phyloP scores from a whole-genome alignment of 1,140 invertebrate species.

The Bombus huntii region DNA sequence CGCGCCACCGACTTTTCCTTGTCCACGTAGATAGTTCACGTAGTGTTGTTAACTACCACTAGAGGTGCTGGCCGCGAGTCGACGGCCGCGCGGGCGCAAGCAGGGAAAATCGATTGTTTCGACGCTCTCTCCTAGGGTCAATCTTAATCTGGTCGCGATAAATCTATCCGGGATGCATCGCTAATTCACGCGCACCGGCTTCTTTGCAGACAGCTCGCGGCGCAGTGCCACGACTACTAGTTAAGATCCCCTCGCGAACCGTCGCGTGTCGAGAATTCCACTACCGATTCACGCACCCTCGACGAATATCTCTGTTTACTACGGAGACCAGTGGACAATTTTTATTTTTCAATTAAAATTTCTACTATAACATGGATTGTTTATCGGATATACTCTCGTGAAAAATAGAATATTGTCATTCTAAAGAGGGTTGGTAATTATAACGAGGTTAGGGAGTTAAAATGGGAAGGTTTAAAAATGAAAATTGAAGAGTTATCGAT shows the following conservation, averaged over 20 bases:
- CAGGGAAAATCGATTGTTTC: constrained; percentile 62
- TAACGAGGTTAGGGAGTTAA: neutral
- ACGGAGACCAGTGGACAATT: too few relatives aligned
- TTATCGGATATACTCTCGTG: neutral
- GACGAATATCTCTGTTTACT: neutral
- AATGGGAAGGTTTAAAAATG: neutral
- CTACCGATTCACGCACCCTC: neutral
- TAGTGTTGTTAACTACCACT: neutral
- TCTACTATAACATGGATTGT: neutral
- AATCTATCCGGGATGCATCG: constrained; percentile 33
- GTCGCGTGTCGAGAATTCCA: too few relatives aligned
- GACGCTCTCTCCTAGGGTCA: constrained; percentile 22
- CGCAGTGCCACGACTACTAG: neutral
- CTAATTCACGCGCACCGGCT: constrained; percentile 5
- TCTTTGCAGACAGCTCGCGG: neutral
- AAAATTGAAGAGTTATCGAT: neutral
- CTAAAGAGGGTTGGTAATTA: neutral
- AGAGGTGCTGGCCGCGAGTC: constrained; percentile 11
- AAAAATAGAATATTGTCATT: neutral
- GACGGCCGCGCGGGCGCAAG: constrained; percentile 57
- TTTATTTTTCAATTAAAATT: neutral
- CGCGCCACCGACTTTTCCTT: constrained; percentile 8
- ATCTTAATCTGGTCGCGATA: constrained; percentile 45
- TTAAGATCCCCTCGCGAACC: neutral
- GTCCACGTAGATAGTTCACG: constrained; percentile 21